These are phyloP conservation scores for Sinosuthora webbiana DNA, from an alignment of 2,113 vertebrate species.

Conservation along the genomic window DNA sequence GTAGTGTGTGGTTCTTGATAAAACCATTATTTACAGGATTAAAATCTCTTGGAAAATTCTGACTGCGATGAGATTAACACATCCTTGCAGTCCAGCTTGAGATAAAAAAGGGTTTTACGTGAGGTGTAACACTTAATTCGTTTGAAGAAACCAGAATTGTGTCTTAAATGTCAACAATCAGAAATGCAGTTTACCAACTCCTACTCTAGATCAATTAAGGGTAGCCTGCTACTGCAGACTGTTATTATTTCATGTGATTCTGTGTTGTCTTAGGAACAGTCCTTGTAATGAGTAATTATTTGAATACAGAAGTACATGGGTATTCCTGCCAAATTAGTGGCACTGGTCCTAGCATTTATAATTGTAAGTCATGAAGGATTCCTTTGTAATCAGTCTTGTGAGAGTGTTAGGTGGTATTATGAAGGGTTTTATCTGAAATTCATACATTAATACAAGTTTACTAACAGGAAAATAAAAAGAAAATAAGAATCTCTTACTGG, in stretches of 20 bases:
- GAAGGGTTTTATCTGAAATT: neutral
- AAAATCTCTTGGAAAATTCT: slow-evolving; percentile 49
- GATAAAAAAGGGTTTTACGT: neutral
- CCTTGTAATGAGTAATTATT: neutral
- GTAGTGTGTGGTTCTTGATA: slow-evolving; percentile 31
- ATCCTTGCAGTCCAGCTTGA: neutral
- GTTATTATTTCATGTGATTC: neutral
- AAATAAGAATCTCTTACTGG: neutral
- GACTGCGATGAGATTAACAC: neutral
- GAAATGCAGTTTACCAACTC: neutral
- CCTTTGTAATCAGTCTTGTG: neutral
- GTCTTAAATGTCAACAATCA: neutral
- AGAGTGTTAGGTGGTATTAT: neutral
- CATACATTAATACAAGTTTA: neutral
- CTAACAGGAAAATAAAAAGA: neutral
- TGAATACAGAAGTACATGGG: neutral
- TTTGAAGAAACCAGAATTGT: neutral
- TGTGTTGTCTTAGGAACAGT: neutral
- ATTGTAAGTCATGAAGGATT: neutral
- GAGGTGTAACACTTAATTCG: neutral
- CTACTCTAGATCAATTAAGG: neutral
- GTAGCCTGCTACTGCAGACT: neutral
- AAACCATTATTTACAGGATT: slow-evolving; percentile 59
- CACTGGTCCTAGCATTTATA: neutral
- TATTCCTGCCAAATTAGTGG: neutral